These are phyloP conservation scores for Genyomyrus donnyi DNA, from an alignment of 2,113 vertebrate genomes.

Conservation along the genomic window DNA sequence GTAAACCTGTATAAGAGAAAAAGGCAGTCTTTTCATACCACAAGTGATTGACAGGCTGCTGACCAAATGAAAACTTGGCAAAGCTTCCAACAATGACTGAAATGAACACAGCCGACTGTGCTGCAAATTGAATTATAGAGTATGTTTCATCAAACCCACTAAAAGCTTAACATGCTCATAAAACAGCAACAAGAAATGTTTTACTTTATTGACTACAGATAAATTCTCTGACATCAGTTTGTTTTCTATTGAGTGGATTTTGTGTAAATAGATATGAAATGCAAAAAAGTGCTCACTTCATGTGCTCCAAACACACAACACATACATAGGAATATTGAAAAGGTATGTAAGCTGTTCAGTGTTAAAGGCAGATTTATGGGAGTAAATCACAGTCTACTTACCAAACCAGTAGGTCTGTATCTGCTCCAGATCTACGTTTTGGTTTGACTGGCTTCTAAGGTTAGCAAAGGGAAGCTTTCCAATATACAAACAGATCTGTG, in stretches of 20 bases:
- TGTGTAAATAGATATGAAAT: not conserved
- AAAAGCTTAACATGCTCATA: not conserved
- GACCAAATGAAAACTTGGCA: not conserved
- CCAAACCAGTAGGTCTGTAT: not conserved
- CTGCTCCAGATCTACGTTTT: not conserved
- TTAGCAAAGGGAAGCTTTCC: constrained; percentile 28
- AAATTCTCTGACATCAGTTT: not conserved
- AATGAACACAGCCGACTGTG: not conserved
- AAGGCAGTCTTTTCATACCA: not conserved
- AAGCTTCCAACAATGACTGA: not conserved
- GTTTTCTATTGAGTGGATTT: not conserved
- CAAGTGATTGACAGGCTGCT: not conserved
- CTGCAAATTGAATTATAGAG: not conserved
- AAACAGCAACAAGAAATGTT: not conserved
- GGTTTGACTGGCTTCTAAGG: constrained; percentile 42
- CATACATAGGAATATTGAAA: not conserved
- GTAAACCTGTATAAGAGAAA: not conserved
- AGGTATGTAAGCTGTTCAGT: not conserved
- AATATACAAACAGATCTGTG: constrained; percentile 41
- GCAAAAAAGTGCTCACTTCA: not conserved
- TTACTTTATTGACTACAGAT: not conserved
- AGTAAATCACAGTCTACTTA: not conserved
- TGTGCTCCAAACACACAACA: not conserved
- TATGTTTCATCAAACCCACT: not conserved
- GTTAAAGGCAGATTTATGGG: not conserved